A percentile compares a stretch with the other conserved stretches of the same genome.
phyloP scores from a whole-genome alignment of 2,797 vertebrate genomes.

The Anableps anableps region DNA sequence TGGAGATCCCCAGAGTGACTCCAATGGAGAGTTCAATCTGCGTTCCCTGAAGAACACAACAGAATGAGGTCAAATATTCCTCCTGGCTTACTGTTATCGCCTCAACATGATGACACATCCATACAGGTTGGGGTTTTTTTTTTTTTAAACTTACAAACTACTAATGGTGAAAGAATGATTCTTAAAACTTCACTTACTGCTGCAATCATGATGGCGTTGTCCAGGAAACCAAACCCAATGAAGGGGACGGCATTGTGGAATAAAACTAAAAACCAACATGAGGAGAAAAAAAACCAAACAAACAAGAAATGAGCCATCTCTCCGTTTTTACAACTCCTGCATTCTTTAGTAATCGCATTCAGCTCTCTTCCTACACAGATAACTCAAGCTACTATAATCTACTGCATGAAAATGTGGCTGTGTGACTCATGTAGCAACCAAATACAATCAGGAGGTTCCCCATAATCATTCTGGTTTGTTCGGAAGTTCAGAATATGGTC shows the following conservation, averaged over 20 bases:
- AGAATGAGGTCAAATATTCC: conserved; percentile 10
- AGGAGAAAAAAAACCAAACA: not conserved
- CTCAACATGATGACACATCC: not conserved
- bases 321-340: not conserved
- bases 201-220: conserved; percentile 99
- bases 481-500: not conserved
- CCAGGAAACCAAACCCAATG: conserved; percentile 96
- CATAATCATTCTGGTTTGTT: not conserved
- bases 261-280: conserved; percentile 83
- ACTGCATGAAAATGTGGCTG: not conserved
- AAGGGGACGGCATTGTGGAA: conserved; percentile 96
- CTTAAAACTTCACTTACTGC: conserved; percentile 83
- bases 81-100: not conserved
- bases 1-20: conserved; percentile 95
- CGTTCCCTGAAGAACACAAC: conserved; percentile 85
- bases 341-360: too few species aligned
- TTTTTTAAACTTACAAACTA: not conserved
- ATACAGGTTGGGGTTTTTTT: accelerated
- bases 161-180: not conserved
- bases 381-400: not conserved
- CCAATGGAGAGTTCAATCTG: conserved; percentile 97
- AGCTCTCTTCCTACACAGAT: too few species aligned
- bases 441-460: not conserved
- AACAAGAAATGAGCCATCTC: not conserved
- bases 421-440: not conserved